Conservation (phyloP, 2,888 invertebrate species). For the Epinotia nisella region DNA sequence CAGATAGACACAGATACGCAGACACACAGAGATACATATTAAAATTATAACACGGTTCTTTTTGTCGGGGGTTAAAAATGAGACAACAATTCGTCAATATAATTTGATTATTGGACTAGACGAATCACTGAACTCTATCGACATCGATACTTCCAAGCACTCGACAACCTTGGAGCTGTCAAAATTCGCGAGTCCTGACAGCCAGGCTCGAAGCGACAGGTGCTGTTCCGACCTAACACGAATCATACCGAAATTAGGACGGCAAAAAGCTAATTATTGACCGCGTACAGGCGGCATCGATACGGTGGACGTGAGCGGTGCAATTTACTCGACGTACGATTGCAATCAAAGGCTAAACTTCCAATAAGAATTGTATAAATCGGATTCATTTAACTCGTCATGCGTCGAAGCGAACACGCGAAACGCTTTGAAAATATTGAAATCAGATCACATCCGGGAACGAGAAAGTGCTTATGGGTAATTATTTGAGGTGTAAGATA, state of each 20-base stretch:
- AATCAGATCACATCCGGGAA: too few relatives aligned
- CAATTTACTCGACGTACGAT: constrained; percentile 19
- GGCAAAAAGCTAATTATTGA: constrained; percentile 42
- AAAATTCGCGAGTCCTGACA: constrained; percentile 54
- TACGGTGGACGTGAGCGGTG: constrained; percentile 2
- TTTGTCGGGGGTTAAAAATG: too few relatives aligned
- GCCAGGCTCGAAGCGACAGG: constrained; percentile 72
- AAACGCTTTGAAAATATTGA: too few relatives aligned
- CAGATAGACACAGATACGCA: too few relatives aligned
- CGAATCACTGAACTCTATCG: constrained; percentile 41
- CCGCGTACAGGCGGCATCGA: constrained; percentile 16
- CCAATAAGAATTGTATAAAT: neutral
- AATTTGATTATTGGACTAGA: too few relatives aligned
- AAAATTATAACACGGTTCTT: too few relatives aligned
- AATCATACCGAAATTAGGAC: constrained; percentile 44
- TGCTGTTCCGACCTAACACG: constrained; percentile 51
- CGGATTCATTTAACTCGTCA: neutral
- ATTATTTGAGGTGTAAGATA: too few relatives aligned
- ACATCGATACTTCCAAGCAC: constrained; percentile 5
- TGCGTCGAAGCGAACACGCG: too few relatives aligned
- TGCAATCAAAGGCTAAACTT: neutral
- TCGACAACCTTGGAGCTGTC: constrained; percentile 41
- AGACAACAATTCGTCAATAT: too few relatives aligned
- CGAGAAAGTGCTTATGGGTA: too few relatives aligned
- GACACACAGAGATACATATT: too few relatives aligned